phyloP scores from a whole-genome alignment of 1,140 invertebrate species.

The Trypoxylus dichotomus region DNA sequence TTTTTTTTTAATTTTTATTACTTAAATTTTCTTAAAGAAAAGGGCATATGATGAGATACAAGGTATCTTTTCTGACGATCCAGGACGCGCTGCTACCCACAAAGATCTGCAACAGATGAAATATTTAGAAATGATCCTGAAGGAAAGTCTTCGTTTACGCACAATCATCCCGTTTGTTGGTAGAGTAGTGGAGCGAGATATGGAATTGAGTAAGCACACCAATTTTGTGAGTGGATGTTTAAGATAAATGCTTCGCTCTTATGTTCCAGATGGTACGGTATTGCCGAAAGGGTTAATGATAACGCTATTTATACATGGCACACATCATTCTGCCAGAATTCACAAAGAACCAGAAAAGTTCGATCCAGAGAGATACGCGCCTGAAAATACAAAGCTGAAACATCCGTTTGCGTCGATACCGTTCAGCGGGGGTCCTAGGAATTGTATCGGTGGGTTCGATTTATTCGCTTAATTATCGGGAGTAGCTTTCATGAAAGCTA shows the following conservation, averaged over 20 bases:
- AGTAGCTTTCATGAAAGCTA: neutral
- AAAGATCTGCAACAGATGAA: constrained; percentile 69
- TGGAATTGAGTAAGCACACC: constrained; percentile 31
- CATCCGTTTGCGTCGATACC: constrained; percentile 63
- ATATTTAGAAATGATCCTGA: constrained; percentile 75
- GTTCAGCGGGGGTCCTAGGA: constrained; percentile 70
- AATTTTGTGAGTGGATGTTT: neutral
- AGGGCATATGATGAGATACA: constrained; percentile 68
- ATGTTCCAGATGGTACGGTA: constrained; percentile 51
- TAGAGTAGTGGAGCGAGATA: constrained; percentile 61
- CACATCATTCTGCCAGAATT: constrained; percentile 68
- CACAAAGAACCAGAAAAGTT: constrained; percentile 74
- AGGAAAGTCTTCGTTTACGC: constrained; percentile 68
- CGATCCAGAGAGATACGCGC: constrained; percentile 76
- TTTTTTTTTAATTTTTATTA: too few relatives aligned
- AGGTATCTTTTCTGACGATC: constrained; percentile 59
- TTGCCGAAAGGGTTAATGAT: constrained; percentile 58
- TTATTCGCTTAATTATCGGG: neutral
- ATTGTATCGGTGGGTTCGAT: constrained; percentile 63
- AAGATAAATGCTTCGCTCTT: too few relatives aligned
- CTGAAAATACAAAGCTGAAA: constrained; percentile 58
- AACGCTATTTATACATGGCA: constrained; percentile 56
- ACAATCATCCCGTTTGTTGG: constrained; percentile 74
- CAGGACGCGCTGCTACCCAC: constrained; percentile 56
- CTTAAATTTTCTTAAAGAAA: constrained; percentile 53